These are phyloP conservation scores for Plebejus anna DNA, from an alignment of 2,888 invertebrate species.

Conservation along the genomic window DNA sequence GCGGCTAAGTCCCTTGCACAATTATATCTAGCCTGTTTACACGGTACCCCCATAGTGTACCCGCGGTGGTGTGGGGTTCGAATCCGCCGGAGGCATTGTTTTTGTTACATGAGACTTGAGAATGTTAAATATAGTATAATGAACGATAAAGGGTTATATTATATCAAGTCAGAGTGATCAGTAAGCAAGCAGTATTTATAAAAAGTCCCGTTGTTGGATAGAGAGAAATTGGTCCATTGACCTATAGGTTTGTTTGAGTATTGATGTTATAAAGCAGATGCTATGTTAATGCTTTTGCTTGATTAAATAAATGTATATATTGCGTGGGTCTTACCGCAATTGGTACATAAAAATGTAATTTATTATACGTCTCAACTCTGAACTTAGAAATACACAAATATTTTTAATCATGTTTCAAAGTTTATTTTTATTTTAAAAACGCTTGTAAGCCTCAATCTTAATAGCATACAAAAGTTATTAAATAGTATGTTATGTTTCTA, in stretches of 20 bases:
- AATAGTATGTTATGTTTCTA: neutral
- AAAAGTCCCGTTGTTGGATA: too few species aligned
- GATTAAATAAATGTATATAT: too few species aligned
- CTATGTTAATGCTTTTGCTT: too few species aligned
- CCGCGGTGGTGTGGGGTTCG: neutral
- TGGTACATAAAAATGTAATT: neutral
- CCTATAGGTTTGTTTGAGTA: too few species aligned
- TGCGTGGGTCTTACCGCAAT: neutral
- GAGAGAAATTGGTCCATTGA: too few species aligned
- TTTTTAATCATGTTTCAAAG: neutral
- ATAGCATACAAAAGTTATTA: neutral
- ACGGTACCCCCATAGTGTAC: neutral
- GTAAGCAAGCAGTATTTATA: neutral
- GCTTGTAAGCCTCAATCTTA: neutral
- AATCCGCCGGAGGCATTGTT: conserved; percentile 11
- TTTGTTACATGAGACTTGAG: conserved; percentile 16
- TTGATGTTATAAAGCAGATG: too few species aligned
- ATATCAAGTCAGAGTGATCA: neutral
- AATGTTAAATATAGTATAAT: neutral
- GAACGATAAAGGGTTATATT: neutral
- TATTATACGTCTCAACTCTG: too few species aligned
- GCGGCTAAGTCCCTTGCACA: conserved; percentile 45
- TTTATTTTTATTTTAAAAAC: neutral
- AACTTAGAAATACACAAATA: neutral
- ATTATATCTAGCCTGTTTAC: conserved; percentile 9